Conservation (phyloP, 2,797 vertebrate genomes). For the Molossus alvarezi region DNA sequence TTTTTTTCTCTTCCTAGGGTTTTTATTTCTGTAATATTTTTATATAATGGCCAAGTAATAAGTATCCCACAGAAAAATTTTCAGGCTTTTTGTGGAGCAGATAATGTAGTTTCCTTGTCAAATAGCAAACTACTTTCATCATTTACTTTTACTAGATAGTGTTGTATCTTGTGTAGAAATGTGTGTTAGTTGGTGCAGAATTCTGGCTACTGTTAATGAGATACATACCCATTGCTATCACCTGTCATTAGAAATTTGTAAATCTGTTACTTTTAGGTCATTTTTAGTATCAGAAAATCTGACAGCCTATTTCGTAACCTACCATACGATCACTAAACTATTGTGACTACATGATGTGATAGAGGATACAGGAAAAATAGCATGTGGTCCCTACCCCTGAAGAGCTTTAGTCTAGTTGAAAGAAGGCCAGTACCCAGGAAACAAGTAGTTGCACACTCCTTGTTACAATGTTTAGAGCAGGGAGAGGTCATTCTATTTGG, state of each 20-base stretch:
- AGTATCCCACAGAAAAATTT: slow-evolving; percentile 87
- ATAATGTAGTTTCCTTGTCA: slow-evolving; percentile 88
- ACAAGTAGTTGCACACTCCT: background rate
- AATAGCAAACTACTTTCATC: slow-evolving; percentile 83
- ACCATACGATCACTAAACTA: background rate
- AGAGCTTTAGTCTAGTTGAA: background rate
- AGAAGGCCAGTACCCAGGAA: background rate
- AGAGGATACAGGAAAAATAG: background rate
- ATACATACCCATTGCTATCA: background rate
- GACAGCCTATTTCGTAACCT: background rate
- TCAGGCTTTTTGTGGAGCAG: slow-evolving; percentile 81
- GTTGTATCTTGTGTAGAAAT: slow-evolving; percentile 79
- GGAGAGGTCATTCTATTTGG: background rate
- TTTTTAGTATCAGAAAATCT: slow-evolving; percentile 49
- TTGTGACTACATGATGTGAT: background rate
- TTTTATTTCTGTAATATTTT: slow-evolving; percentile 92
- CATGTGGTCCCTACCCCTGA: background rate
- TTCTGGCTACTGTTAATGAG: slow-evolving; percentile 79
- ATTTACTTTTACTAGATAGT: slow-evolving; percentile 87
- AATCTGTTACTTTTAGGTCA: background rate
- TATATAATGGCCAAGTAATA: slow-evolving; percentile 88
- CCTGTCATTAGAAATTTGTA: background rate
- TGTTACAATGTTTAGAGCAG: background rate
- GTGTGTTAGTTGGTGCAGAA: slow-evolving; percentile 79
- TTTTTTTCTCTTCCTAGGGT: slow-evolving; percentile 81